Percentiles rank a stretch among this genome's conserved stretches.
These are phyloP conservation scores for Leptinotarsa lineolata DNA, from an alignment of 1,140 invertebrate species.

Conservation along the genomic window DNA sequence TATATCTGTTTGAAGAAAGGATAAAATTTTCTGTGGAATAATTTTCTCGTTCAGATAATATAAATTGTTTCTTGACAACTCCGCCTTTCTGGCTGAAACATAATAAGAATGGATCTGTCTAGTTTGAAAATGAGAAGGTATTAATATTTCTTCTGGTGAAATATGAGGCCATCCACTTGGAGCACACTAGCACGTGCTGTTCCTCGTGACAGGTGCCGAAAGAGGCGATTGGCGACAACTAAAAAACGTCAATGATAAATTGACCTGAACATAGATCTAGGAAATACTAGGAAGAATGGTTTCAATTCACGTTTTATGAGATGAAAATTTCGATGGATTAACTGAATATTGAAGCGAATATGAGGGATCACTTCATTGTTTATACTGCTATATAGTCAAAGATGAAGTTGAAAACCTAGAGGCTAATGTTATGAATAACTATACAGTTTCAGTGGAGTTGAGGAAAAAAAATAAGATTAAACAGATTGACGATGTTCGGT, in stretches of 20 bases:
- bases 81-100: slow-evolving; percentile 1
- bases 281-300: slow-evolving; percentile 39
- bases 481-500: too few species aligned
- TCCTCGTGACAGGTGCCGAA: slow-evolving; percentile 49
- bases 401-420: too few species aligned
- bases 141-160: slow-evolving; percentile 16
- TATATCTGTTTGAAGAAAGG: too few species aligned
- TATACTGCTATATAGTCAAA: too few species aligned
- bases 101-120: slow-evolving; percentile 8
- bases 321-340: slow-evolving; percentile 31
- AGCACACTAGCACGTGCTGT: slow-evolving; percentile 36
- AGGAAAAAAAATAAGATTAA: too few species aligned
- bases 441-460: too few species aligned
- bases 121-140: slow-evolving; percentile 18
- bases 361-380: too few species aligned
- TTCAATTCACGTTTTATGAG: slow-evolving; percentile 50
- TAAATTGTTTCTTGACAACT: neutral
- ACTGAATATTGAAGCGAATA: too few species aligned
- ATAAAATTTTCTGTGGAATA: too few species aligned
- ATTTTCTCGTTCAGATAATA: too few species aligned
- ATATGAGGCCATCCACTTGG: slow-evolving; percentile 35
- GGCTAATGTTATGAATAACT: too few species aligned
- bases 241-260: slow-evolving; percentile 44
- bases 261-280: slow-evolving; percentile 44
- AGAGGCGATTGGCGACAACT: slow-evolving; percentile 40